Evolutionary conservation across 92 coral and sea anemone species (phyloP).

Genomic region (Desmophyllum pertusum): DNA sequence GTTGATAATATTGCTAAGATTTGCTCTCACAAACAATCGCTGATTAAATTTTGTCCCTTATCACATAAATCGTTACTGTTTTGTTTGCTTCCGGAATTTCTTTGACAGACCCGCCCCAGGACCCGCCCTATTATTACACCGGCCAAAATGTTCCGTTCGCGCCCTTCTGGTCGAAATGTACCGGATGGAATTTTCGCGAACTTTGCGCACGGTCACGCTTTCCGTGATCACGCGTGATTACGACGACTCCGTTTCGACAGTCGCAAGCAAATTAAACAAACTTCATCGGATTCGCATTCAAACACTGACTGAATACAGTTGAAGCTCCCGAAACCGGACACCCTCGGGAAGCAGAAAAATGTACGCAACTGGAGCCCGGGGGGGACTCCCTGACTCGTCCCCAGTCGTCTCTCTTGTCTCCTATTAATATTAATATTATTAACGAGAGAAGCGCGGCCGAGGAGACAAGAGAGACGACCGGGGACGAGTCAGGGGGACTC

Average conservation of each 20-base stretch:
- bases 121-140: not conserved
- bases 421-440: too few relatives aligned
- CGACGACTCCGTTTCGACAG: not conserved
- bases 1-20: not conserved
- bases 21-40: not conserved
- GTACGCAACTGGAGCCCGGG: too few relatives aligned
- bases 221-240: not conserved
- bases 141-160: not conserved
- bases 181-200: too few relatives aligned
- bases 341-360: too few relatives aligned
- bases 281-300: not conserved
- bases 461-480: too few relatives aligned
- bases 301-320: too few relatives aligned
- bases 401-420: too few relatives aligned
- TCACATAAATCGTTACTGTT: not conserved
- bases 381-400: too few relatives aligned
- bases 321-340: too few relatives aligned
- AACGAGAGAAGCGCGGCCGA: too few relatives aligned
- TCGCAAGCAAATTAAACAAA: not conserved
- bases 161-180: not conserved
- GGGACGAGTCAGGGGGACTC: too few relatives aligned
- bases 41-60: not conserved
- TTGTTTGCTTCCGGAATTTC: constrained; percentile 23
- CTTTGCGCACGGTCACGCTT: not conserved
- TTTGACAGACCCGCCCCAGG: constrained; percentile 10